These are phyloP conservation scores for Amphipoea oculea DNA, from an alignment of 2,888 invertebrate species.

Conservation along the genomic window DNA sequence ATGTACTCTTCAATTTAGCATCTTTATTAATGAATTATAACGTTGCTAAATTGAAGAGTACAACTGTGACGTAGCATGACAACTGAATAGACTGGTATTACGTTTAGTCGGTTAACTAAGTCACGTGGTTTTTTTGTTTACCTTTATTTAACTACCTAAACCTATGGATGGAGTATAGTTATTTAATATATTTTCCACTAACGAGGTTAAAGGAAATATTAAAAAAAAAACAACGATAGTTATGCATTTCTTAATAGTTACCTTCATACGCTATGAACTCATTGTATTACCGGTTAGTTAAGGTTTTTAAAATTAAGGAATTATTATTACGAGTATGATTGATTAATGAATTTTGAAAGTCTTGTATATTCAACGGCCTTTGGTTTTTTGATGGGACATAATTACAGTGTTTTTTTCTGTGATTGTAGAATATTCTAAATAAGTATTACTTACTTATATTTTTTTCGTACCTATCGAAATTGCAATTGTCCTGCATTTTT, in stretches of 20 bases:
- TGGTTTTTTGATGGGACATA: not conserved
- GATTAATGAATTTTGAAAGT: conserved; percentile 15
- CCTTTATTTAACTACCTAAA: too few species aligned
- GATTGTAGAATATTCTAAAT: not conserved
- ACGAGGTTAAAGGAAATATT: conserved; percentile 64
- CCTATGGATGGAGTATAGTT: too few species aligned
- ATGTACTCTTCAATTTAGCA: too few species aligned
- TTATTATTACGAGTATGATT: not conserved
- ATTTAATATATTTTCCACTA: not conserved
- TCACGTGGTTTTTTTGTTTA: too few species aligned
- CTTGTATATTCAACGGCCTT: not conserved
- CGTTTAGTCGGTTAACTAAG: too few species aligned
- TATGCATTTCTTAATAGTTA: conserved; percentile 51
- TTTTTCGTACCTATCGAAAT: not conserved
- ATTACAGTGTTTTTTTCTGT: not conserved
- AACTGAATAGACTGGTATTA: too few species aligned
- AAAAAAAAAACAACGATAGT: conserved; percentile 32
- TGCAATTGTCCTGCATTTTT: not conserved
- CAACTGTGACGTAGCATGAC: too few species aligned
- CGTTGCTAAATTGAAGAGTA: too few species aligned
- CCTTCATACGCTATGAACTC: conserved; percentile 50
- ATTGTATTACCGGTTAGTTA: conserved; percentile 10
- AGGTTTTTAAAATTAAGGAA: not conserved
- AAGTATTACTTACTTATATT: not conserved
- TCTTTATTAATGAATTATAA: too few species aligned